Evolutionary conservation across 2,888 invertebrate species (phyloP).

Genomic region (Strigamia transsilvanica): DNA sequence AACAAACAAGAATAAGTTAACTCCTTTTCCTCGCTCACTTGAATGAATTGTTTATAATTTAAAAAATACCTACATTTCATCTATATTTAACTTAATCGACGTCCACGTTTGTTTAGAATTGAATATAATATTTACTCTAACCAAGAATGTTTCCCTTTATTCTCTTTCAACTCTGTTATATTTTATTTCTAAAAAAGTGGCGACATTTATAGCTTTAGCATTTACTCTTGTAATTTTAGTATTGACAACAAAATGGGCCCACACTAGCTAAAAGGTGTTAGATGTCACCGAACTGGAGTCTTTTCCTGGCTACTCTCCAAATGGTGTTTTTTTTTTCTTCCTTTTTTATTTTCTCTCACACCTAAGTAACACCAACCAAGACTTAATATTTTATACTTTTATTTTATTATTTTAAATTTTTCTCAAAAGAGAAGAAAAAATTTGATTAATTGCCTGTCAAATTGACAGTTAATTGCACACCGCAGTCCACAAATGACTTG

Average conservation of each 20-base stretch:
- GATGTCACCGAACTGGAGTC: neutral
- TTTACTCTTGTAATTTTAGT: constrained; percentile 13
- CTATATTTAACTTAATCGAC: too few species aligned
- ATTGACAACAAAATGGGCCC: constrained; percentile 31
- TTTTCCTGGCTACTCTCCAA: neutral
- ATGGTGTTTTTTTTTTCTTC: constrained; percentile 2
- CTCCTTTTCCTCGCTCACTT: too few species aligned
- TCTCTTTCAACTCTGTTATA: neutral
- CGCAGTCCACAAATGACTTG: neutral
- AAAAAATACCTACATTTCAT: too few species aligned
- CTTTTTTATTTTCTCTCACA: neutral
- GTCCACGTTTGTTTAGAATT: too few species aligned
- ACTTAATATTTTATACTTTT: neutral
- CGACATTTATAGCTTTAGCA: neutral
- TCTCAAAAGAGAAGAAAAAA: neutral
- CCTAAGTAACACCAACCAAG: neutral
- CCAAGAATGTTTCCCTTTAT: neutral
- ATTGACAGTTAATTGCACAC: constrained; percentile 23
- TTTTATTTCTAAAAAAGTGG: neutral
- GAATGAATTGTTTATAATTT: too few species aligned
- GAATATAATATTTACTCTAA: neutral
- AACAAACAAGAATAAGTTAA: too few species aligned
- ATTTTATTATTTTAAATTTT: neutral
- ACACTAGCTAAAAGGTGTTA: constrained; percentile 5
- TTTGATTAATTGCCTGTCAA: constrained; percentile 13